Percentiles rank a stretch among this genome's conserved stretches.
phyloP scores from a whole-genome alignment of 64 coral and sea anemone species.

The Pocillopora verrucosa region DNA sequence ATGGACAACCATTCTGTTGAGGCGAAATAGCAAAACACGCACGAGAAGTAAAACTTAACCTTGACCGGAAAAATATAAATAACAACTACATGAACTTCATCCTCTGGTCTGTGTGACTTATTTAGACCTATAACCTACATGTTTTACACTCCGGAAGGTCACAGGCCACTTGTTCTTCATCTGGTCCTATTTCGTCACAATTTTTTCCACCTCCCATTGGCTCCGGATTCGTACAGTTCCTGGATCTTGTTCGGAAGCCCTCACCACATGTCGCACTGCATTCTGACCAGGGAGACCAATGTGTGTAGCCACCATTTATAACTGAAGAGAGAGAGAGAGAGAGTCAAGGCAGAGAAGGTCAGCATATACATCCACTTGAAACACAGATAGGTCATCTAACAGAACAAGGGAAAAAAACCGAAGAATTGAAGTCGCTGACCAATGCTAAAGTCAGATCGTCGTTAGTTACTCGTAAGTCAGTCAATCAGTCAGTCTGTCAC shows the following conservation, averaged over 20 bases:
- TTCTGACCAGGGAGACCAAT: slow-evolving; percentile 18
- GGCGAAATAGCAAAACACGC: too few relatives aligned
- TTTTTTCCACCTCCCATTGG: slow-evolving; percentile 18
- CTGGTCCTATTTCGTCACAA: slow-evolving; percentile 13
- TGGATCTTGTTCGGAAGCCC: not conserved
- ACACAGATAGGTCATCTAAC: too few relatives aligned
- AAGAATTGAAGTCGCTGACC: too few relatives aligned
- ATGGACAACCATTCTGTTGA: too few relatives aligned
- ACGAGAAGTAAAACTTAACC: too few relatives aligned
- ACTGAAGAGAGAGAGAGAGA: not conserved
- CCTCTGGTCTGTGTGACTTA: too few relatives aligned
- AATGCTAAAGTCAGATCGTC: too few relatives aligned
- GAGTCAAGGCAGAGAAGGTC: not conserved
- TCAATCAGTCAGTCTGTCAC: not conserved
- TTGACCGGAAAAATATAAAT: too few relatives aligned
- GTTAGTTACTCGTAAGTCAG: too few relatives aligned
- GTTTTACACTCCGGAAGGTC: not conserved
- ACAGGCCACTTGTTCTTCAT: not conserved
- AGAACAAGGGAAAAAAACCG: too few relatives aligned
- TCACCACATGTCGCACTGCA: slow-evolving; percentile 24
- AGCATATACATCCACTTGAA: not conserved
- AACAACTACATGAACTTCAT: too few relatives aligned
- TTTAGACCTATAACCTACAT: not conserved
- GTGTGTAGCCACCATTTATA: slow-evolving; percentile 29
- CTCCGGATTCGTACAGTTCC: slow-evolving; percentile 29